Percentiles rank a stretch among this genome's conserved stretches.
Conservation (phyloP, 1,140 invertebrate genomes). For the Saccostrea echinata region DNA sequence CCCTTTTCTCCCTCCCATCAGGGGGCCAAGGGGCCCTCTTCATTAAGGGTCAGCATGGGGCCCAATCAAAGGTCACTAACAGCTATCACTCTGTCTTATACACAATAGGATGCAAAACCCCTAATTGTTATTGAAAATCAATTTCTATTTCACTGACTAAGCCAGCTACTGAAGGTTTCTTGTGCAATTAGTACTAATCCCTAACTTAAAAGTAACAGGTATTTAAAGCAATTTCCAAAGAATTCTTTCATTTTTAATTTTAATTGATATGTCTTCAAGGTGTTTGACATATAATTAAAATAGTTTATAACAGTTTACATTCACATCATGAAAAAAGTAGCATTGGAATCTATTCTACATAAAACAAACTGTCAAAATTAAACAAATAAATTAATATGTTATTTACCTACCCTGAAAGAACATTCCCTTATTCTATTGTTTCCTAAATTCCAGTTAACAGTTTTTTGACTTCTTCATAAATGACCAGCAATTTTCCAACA, state of each 20-base stretch:
- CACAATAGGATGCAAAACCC: neutral
- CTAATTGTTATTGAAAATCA: neutral
- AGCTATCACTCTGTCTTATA: constrained; percentile 10
- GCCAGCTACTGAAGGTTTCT: neutral
- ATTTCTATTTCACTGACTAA: neutral
- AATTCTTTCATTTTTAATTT: too few species aligned
- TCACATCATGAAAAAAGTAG: too few species aligned
- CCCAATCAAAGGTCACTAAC: neutral
- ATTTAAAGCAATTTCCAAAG: too few species aligned
- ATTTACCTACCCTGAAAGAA: constrained; percentile 8
- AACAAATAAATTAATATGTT: neutral
- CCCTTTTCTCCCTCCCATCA: constrained; percentile 12
- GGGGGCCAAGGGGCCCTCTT: neutral
- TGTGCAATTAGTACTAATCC: neutral
- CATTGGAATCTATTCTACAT: too few species aligned
- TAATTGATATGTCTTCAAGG: too few species aligned
- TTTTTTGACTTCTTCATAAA: neutral
- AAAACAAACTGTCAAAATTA: neutral
- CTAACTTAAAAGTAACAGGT: too few species aligned
- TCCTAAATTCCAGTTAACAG: neutral
- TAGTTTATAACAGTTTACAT: too few species aligned
- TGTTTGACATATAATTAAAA: too few species aligned
- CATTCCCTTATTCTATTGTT: neutral
- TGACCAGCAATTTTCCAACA: neutral
- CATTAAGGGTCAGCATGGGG: constrained; percentile 7